A percentile compares a stretch with the other conserved stretches of the same genome.
These are phyloP conservation scores for Phataginus tricuspis DNA, from an alignment of 2,797 vertebrate species.

Conservation along the genomic window DNA sequence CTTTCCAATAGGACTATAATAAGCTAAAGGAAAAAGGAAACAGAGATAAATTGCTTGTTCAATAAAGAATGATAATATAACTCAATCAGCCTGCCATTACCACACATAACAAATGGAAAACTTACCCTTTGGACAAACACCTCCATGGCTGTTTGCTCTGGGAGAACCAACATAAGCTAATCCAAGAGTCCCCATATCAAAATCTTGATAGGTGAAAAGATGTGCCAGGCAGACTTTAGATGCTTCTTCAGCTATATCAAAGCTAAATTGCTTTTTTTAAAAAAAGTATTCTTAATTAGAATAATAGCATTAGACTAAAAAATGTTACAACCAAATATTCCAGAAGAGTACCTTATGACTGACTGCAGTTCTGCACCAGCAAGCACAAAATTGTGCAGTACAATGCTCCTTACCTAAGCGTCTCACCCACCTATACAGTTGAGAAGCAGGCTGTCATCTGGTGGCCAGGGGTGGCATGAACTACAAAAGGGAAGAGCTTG, in stretches of 20 bases:
- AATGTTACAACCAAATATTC: not conserved
- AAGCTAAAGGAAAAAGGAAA: constrained; percentile 87
- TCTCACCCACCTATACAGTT: not conserved
- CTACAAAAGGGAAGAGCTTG: not conserved
- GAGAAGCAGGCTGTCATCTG: not conserved
- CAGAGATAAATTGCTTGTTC: constrained; percentile 33
- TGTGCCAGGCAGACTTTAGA: constrained; percentile 96
- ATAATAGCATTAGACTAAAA: not conserved
- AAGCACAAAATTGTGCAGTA: accelerated
- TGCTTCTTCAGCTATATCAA: constrained; percentile 95
- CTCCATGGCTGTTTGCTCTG: constrained; percentile 93
- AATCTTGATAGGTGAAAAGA: constrained; percentile 99
- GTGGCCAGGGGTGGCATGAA: too few relatives aligned
- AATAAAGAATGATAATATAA: not conserved
- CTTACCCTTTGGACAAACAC: constrained; percentile 96
- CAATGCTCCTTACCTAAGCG: accelerated
- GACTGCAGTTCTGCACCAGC: not conserved
- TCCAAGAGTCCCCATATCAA: constrained; percentile 97
- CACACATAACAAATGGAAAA: not conserved
- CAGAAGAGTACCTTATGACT: accelerated
- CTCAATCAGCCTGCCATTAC: too few relatives aligned
- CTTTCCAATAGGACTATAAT: constrained; percentile 88
- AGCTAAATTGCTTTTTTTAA: constrained; percentile 94
- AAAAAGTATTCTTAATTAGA: not conserved
- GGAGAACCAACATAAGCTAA: constrained; percentile 97